These are phyloP conservation scores for Rhorus exstirpatorius DNA, from an alignment of 2,888 invertebrate species.

Conservation along the genomic window DNA sequence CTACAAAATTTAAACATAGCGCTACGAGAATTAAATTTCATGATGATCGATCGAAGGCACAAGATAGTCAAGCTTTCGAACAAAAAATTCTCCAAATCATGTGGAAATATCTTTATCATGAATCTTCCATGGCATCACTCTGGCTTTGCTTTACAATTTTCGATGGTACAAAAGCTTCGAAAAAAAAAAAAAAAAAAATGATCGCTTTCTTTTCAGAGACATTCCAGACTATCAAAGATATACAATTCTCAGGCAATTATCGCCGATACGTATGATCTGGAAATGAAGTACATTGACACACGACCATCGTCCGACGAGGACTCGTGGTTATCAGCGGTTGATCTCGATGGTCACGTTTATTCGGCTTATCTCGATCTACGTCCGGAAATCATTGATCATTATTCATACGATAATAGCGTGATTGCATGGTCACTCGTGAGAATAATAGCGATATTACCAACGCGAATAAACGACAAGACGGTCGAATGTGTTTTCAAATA, in stretches of 20 bases:
- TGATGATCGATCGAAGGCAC: too few relatives aligned
- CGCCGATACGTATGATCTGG: constrained; percentile 60
- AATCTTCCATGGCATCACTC: too few relatives aligned
- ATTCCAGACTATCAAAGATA: constrained; percentile 52
- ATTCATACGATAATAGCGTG: constrained; percentile 34
- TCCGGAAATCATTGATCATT: constrained; percentile 79
- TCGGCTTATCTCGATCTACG: constrained; percentile 85
- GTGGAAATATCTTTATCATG: too few relatives aligned
- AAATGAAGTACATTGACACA: constrained; percentile 67
- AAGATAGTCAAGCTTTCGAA: too few relatives aligned
- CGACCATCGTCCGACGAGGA: constrained; percentile 46
- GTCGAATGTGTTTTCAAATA: constrained; percentile 71
- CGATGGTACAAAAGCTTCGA: not conserved
- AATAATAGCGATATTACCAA: constrained; percentile 72
- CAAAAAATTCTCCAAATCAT: too few relatives aligned
- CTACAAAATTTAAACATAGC: too few relatives aligned
- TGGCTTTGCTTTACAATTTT: too few relatives aligned
- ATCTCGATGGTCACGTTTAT: constrained; percentile 80
- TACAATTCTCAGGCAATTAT: constrained; percentile 58
- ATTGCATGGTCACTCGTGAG: constrained; percentile 69
- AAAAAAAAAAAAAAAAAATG: not conserved
- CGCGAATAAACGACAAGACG: constrained; percentile 33
- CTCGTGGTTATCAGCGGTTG: constrained; percentile 59
- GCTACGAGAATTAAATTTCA: too few relatives aligned
- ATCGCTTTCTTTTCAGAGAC: constrained; percentile 56